Conservation (phyloP, 2,113 vertebrate genomes). For the Nycticebus coucang region DNA sequence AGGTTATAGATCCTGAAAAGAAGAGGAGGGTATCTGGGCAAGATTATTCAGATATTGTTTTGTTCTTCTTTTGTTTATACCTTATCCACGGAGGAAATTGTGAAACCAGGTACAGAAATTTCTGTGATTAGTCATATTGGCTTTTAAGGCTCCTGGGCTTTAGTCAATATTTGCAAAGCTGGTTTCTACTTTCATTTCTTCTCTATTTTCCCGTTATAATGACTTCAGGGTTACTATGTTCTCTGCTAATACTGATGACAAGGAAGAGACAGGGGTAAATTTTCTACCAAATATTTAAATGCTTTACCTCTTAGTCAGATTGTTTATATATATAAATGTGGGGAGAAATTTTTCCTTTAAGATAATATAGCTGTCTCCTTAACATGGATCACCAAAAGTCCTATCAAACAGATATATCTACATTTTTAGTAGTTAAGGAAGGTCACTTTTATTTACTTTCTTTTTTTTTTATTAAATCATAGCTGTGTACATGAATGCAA, state of each 20-base stretch:
- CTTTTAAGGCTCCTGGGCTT: neutral
- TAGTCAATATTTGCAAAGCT: neutral
- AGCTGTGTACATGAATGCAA: too few relatives aligned
- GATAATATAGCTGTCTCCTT: neutral
- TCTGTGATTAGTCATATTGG: neutral
- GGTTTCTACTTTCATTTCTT: neutral
- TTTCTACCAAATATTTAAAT: neutral
- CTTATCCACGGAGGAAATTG: neutral
- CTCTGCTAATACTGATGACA: neutral
- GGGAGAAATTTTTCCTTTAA: neutral
- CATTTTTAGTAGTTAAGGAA: constrained; percentile 13
- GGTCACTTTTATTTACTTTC: neutral
- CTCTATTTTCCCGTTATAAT: neutral
- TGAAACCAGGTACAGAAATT: neutral
- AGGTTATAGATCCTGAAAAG: neutral
- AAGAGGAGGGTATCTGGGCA: neutral
- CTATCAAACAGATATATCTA: neutral
- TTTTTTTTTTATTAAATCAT: too few relatives aligned
- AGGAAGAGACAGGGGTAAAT: neutral
- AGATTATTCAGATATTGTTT: neutral
- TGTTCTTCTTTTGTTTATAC: neutral
- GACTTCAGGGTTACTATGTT: neutral
- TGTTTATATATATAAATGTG: neutral
- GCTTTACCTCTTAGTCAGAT: neutral
- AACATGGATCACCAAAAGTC: neutral